phyloP scores from a whole-genome alignment of 2,113 vertebrate genomes.

The Antigone vipio region DNA sequence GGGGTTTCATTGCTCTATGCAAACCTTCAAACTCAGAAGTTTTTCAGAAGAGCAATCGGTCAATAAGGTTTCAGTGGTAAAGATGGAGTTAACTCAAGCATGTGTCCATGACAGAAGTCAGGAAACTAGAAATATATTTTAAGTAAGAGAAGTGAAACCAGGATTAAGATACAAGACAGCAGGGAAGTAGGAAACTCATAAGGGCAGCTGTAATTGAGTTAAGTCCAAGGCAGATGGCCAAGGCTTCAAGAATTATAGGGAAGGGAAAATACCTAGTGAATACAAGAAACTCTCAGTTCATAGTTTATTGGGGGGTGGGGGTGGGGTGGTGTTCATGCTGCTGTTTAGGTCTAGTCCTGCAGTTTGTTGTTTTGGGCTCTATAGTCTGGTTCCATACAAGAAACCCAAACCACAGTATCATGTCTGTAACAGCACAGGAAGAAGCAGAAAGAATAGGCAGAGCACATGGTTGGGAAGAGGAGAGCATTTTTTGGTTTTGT shows the following conservation, averaged over 20 bases:
- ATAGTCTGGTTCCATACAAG: background rate
- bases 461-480: background rate
- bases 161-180: background rate
- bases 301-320: background rate
- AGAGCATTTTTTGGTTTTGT: background rate
- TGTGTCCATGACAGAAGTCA: background rate
- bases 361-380: background rate
- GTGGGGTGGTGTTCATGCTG: background rate
- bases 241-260: background rate
- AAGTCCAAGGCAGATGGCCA: background rate
- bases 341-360: background rate
- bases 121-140: background rate
- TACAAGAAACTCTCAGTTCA: background rate
- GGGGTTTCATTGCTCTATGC: background rate
- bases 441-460: background rate
- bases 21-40: background rate
- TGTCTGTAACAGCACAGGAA: background rate
- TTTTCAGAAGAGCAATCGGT: background rate
- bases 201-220: background rate
- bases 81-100: background rate
- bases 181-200: background rate
- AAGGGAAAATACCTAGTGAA: background rate
- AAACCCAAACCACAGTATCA: background rate
- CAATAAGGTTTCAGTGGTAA: background rate
- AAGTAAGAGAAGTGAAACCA: background rate